Percentiles rank a stretch among this genome's conserved stretches.
Evolutionary conservation across 2,797 vertebrate genomes (phyloP).

Genomic region (Ptychadena robeensis): DNA sequence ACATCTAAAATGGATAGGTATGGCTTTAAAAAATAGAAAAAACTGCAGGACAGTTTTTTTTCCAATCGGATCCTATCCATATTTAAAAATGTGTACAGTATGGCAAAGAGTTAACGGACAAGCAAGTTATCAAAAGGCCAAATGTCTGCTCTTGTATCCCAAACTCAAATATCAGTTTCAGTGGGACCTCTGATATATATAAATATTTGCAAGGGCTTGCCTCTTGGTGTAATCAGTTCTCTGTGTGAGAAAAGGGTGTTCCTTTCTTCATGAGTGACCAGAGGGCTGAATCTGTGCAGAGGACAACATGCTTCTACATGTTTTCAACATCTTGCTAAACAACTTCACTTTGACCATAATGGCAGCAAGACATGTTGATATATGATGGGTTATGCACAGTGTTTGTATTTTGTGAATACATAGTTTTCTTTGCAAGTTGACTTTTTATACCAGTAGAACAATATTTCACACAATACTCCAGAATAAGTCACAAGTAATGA

Average conservation of each 20-base stretch:
- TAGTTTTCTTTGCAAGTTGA: too few species aligned
- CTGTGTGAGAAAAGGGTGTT: constrained; percentile 44
- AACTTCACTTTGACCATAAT: background rate
- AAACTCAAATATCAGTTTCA: background rate
- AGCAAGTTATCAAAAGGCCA: background rate
- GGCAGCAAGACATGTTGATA: background rate
- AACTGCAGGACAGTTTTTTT: too few species aligned
- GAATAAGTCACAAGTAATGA: too few species aligned
- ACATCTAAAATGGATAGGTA: too few species aligned
- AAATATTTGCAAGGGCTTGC: background rate
- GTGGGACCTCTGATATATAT: background rate
- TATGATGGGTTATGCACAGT: background rate
- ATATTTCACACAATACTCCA: too few species aligned
- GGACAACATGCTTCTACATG: constrained; percentile 32
- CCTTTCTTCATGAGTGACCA: constrained; percentile 28
- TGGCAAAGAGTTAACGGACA: background rate
- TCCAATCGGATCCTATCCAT: too few species aligned
- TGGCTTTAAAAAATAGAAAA: too few species aligned
- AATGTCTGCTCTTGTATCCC: background rate
- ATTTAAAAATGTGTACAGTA: background rate
- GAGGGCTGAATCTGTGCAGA: constrained; percentile 27
- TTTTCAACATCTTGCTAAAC: constrained; percentile 16
- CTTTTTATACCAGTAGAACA: too few species aligned
- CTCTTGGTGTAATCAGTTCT: constrained; percentile 23
- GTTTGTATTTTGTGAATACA: background rate